A percentile compares a stretch with the other conserved stretches of the same genome.
Conservation (phyloP, 1,140 invertebrate species). For the Hydropsyche tenuis region DNA sequence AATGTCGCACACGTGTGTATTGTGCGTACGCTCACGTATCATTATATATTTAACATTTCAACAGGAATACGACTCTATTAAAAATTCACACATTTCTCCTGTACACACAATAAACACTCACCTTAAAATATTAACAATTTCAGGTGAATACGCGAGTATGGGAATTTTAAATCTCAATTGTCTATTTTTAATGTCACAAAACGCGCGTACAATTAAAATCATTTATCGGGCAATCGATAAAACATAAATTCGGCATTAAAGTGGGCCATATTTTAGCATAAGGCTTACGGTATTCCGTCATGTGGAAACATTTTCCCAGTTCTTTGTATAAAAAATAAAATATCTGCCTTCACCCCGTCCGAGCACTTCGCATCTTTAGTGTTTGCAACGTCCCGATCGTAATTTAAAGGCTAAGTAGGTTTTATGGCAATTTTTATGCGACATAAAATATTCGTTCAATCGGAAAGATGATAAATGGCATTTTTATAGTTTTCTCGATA, state of each 20-base stretch:
- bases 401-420: slow-evolving; percentile 39
- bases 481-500: slow-evolving; percentile 40
- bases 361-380: slow-evolving; percentile 10
- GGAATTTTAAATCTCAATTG: no score
- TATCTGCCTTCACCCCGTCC: neutral
- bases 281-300: neutral
- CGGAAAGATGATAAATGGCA: slow-evolving; percentile 38
- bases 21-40: neutral
- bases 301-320: neutral
- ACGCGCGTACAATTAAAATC: no score
- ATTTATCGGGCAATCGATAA: neutral
- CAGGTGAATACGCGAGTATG: no score
- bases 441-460: slow-evolving; percentile 41
- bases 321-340: slow-evolving; percentile 5
- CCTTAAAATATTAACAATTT: no score
- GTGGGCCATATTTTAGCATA: neutral
- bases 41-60: neutral
- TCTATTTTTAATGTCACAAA: no score
- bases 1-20: slow-evolving; percentile 23
- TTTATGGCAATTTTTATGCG: slow-evolving; percentile 40
- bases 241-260: neutral
- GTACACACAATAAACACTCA: no score
- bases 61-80: neutral
- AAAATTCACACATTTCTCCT: neutral
- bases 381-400: slow-evolving; percentile 24